phyloP scores from a whole-genome alignment of 1,140 invertebrate genomes.

The Drosophila bipectinata region DNA sequence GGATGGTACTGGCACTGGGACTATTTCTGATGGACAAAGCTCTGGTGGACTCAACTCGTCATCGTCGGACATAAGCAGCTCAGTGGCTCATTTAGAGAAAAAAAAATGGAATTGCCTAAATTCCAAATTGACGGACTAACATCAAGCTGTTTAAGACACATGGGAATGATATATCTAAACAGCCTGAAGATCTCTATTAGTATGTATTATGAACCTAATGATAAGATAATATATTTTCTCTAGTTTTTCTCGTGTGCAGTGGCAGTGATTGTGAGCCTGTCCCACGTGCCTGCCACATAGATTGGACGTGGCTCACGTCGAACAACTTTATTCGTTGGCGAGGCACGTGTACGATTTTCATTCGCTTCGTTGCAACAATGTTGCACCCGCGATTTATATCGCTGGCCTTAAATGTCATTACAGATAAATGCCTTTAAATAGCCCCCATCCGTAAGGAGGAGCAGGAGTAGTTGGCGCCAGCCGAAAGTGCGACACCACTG shows the following conservation, averaged over 20 bases:
- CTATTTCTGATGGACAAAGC: constrained; percentile 50
- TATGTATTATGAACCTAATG: too few species aligned
- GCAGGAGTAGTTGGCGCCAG: constrained; percentile 54
- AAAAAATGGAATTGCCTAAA: constrained; percentile 10
- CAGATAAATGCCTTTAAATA: constrained; percentile 76
- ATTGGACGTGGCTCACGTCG: constrained; percentile 18
- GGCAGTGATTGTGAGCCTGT: constrained; percentile 8
- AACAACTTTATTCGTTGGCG: constrained; percentile 40
- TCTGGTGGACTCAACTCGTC: constrained; percentile 51
- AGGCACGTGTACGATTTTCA: constrained; percentile 7
- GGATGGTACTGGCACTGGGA: background rate
- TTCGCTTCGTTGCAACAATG: constrained; percentile 48
- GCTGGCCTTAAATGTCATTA: constrained; percentile 69
- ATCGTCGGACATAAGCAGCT: constrained; percentile 57
- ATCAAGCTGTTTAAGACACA: background rate
- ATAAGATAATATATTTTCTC: too few species aligned
- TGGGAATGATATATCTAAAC: background rate
- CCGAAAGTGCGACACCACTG: constrained; percentile 34
- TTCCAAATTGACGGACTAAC: constrained; percentile 6
- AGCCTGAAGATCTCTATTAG: too few species aligned
- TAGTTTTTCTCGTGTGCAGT: constrained; percentile 14
- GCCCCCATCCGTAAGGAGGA: constrained; percentile 57
- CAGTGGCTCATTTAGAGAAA: constrained; percentile 36
- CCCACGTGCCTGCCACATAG: constrained; percentile 30
- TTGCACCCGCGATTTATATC: constrained; percentile 48